A percentile compares a stretch with the other conserved stretches of the same genome.
These are phyloP conservation scores for Chionodraco myersi DNA, from an alignment of 2,113 vertebrate species.

Conservation along the genomic window DNA sequence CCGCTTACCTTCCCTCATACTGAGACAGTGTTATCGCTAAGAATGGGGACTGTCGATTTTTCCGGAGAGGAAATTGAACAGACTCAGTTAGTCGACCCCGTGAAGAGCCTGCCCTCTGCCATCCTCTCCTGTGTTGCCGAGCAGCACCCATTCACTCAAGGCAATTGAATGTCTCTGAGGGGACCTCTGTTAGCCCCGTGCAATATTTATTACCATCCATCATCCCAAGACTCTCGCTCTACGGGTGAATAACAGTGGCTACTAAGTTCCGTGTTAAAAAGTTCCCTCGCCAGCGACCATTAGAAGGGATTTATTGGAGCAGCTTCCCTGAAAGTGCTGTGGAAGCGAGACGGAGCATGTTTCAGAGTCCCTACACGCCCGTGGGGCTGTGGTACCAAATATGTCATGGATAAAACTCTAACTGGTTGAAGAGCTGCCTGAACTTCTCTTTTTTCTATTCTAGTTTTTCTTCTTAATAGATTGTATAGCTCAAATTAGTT, in stretches of 20 bases:
- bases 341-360: slow-evolving; percentile 62
- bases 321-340: slow-evolving; percentile 61
- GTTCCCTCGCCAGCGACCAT: slow-evolving; percentile 71
- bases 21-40: slow-evolving; percentile 42
- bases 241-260: slow-evolving; percentile 70
- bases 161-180: slow-evolving; percentile 78
- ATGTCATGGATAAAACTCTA: slow-evolving; percentile 54
- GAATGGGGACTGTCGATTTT: slow-evolving; percentile 39
- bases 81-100: slow-evolving; percentile 62
- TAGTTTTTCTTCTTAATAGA: slow-evolving; percentile 18
- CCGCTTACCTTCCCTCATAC: slow-evolving; percentile 10
- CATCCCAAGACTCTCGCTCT: slow-evolving; percentile 68
- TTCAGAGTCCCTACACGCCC: slow-evolving; percentile 50
- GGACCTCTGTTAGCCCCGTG: slow-evolving; percentile 79
- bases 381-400: slow-evolving; percentile 58
- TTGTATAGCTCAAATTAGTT: slow-evolving; percentile 13
- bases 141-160: slow-evolving; percentile 78
- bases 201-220: slow-evolving; percentile 81
- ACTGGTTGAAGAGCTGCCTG: slow-evolving; percentile 28
- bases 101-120: slow-evolving; percentile 71
- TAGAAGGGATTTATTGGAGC: slow-evolving; percentile 75
- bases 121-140: slow-evolving; percentile 68
- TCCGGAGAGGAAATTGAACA: slow-evolving; percentile 69
- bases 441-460: slow-evolving; percentile 24
- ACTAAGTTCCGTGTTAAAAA: slow-evolving; percentile 79